Percentiles rank a stretch among this genome's conserved stretches.
Conservation (phyloP, 2,888 invertebrate species). For the Dascillus cervinus region DNA sequence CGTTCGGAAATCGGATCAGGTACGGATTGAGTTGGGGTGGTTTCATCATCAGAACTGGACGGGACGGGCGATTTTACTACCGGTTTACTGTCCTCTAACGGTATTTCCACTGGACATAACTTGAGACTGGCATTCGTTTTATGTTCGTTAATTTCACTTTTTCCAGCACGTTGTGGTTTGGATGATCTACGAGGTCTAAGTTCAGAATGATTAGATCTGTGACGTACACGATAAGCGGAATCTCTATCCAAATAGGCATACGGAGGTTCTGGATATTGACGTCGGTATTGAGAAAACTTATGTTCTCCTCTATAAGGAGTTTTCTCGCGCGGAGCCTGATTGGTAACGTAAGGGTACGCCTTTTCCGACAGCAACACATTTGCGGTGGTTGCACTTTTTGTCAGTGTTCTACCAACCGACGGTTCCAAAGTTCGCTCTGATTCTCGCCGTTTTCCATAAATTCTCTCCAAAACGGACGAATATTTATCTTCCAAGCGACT, state of each 20-base stretch:
- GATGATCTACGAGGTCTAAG: conserved; percentile 36
- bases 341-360: conserved; percentile 51
- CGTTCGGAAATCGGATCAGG: conserved; percentile 58
- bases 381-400: conserved; percentile 62
- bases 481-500: conserved; percentile 72
- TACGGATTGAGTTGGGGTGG: conserved; percentile 44
- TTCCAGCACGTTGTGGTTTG: conserved; percentile 53
- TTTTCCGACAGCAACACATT: conserved; percentile 62
- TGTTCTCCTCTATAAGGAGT: conserved; percentile 47
- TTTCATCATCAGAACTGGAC: conserved; percentile 40
- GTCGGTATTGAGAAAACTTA: conserved; percentile 10
- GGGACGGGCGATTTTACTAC: conserved; percentile 3
- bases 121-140: conserved; percentile 41
- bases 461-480: conserved; percentile 64
- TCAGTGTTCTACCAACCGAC: conserved; percentile 43
- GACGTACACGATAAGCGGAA: conserved; percentile 32
- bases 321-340: conserved; percentile 53
- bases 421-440: conserved; percentile 65
- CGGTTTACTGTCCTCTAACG: conserved; percentile 22
- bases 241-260: conserved; percentile 37
- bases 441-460: conserved; percentile 54
- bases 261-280: conserved; percentile 32
- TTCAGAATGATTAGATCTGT: conserved; percentile 39
- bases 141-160: conserved; percentile 53
- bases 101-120: conserved; percentile 46